A percentile compares a stretch with the other conserved stretches of the same genome.
Conservation (phyloP, 2,113 vertebrate species). For the Elgaria multicarinata region DNA sequence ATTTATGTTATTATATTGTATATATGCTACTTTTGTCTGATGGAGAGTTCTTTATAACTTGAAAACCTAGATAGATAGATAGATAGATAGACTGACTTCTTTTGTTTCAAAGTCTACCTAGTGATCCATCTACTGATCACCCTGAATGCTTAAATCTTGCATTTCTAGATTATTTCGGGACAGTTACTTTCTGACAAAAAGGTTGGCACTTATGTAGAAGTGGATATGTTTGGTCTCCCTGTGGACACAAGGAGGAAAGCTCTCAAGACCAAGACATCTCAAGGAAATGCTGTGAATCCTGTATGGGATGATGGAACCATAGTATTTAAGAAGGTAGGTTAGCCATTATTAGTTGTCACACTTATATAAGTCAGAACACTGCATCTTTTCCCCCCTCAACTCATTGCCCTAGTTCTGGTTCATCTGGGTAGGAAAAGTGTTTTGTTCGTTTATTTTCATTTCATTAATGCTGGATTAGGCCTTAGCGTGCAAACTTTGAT, state of each 20-base stretch:
- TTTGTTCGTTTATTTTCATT: too few species aligned
- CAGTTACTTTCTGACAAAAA: constrained; percentile 98
- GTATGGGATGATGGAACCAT: constrained; percentile 97
- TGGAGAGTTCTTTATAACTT: background rate
- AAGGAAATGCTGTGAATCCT: constrained; percentile 94
- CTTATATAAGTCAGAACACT: constrained; percentile 3
- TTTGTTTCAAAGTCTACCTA: too few species aligned
- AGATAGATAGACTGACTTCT: too few species aligned
- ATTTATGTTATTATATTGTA: too few species aligned
- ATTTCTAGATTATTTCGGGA: constrained; percentile 93
- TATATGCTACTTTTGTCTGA: background rate
- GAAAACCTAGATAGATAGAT: background rate
- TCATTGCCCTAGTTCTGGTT: background rate
- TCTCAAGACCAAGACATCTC: constrained; percentile 95
- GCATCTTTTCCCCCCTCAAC: background rate
- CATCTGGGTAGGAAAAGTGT: background rate
- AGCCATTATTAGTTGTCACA: background rate
- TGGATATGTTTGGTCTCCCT: constrained; percentile 97
- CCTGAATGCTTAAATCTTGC: constrained; percentile 4
- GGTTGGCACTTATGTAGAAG: constrained; percentile 95
- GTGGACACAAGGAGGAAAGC: constrained; percentile 97
- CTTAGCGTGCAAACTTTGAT: background rate
- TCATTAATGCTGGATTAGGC: background rate
- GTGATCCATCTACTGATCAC: background rate
- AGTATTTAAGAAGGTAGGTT: constrained; percentile 93